Percentiles rank a stretch among this genome's conserved stretches.
Conservation (phyloP, 2,113 vertebrate genomes). For the Paedocypris sp. region DNA sequence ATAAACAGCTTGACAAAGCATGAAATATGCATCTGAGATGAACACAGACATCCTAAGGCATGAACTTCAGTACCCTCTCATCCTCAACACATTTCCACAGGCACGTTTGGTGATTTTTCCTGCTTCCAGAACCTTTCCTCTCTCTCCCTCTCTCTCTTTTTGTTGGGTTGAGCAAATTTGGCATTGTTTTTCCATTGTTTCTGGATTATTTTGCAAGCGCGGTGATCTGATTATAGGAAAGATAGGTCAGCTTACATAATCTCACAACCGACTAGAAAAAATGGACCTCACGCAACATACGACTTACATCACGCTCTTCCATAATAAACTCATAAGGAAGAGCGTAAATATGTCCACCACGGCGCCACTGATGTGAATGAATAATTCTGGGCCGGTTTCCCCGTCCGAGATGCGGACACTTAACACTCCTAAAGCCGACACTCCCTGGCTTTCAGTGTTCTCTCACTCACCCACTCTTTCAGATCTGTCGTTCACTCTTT, state of each 20-base stretch:
- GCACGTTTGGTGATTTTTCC: neutral
- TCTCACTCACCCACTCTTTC: neutral
- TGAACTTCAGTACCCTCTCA: constrained; percentile 6
- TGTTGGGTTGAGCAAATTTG: neutral
- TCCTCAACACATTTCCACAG: constrained; percentile 7
- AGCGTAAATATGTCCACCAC: neutral
- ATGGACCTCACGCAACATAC: neutral
- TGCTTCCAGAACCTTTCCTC: too few relatives aligned
- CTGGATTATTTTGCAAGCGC: constrained; percentile 24
- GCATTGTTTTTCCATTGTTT: constrained; percentile 23
- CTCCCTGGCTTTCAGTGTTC: neutral
- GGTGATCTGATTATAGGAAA: constrained; percentile 31
- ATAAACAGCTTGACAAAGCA: constrained; percentile 23
- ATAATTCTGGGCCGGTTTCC: too few relatives aligned
- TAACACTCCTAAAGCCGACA: neutral
- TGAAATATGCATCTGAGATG: constrained; percentile 22
- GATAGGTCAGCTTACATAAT: constrained; percentile 35
- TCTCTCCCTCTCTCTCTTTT: neutral
- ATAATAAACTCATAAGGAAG: neutral
- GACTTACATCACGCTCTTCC: neutral
- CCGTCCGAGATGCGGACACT: too few relatives aligned
- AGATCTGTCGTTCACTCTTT: neutral
- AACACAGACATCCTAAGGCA: constrained; percentile 16
- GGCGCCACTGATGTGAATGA: neutral
- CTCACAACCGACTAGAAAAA: constrained; percentile 10